These are phyloP conservation scores for Pagrus major DNA, from an alignment of 2,113 vertebrate genomes.

Conservation along the genomic window DNA sequence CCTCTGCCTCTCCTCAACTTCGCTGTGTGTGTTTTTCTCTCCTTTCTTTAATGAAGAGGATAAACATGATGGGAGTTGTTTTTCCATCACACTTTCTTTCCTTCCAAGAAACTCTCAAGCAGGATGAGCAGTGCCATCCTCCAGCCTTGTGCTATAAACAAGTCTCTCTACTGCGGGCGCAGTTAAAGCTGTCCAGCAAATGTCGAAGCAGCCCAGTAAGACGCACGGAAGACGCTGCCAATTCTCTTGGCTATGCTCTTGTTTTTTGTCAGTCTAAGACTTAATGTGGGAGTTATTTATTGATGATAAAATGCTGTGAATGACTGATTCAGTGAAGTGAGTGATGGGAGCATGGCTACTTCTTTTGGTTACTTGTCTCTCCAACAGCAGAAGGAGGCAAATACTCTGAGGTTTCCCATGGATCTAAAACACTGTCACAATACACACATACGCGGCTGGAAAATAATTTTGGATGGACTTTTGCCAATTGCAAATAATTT, in stretches of 20 bases:
- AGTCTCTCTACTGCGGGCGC: conserved; percentile 22
- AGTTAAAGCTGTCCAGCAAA: conserved; percentile 42
- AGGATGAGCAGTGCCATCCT: conserved; percentile 44
- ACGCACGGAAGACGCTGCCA: conserved; percentile 37
- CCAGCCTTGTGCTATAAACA: conserved; percentile 26
- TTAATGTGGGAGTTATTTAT: conserved; percentile 35
- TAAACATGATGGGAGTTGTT: conserved; percentile 45
- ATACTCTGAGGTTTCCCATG: conserved; percentile 6
- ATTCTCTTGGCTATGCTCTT: conserved; percentile 36
- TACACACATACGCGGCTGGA: background rate
- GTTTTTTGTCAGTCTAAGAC: conserved; percentile 29
- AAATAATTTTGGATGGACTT: background rate
- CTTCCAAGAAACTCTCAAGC: conserved; percentile 49
- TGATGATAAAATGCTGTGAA: conserved; percentile 36
- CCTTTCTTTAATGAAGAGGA: conserved; percentile 20
- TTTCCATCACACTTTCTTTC: conserved; percentile 16
- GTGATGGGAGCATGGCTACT: background rate
- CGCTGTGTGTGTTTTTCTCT: conserved; percentile 21
- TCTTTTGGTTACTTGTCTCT: background rate
- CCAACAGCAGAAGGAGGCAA: conserved; percentile 1
- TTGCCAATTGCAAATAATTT: background rate
- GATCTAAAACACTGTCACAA: conserved; percentile 24
- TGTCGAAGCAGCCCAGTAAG: conserved; percentile 28
- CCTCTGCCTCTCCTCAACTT: conserved; percentile 17
- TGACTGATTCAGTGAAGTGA: conserved; percentile 30